A percentile compares a stretch with the other conserved stretches of the same genome.
Conservation (phyloP, 2,888 invertebrate genomes). For the Chrysodeixis includens region DNA sequence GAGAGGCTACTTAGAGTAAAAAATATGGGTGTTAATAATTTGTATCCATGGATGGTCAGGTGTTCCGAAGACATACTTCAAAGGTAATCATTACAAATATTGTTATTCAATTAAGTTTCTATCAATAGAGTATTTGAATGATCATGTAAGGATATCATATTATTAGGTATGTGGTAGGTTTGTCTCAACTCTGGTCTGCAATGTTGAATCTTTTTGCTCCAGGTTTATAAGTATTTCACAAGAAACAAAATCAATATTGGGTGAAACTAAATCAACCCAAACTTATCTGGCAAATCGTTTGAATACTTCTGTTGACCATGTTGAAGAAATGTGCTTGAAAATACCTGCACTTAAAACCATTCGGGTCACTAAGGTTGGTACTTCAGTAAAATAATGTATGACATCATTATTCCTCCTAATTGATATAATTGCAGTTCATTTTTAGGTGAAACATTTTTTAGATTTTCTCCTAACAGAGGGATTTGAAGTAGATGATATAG, state of each 20-base stretch:
- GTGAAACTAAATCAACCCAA: constrained; percentile 83
- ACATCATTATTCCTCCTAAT: not conserved
- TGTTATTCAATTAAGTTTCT: no score
- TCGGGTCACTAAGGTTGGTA: constrained; percentile 87
- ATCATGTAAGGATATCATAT: no score
- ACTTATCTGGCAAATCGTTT: constrained; percentile 88
- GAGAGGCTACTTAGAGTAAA: constrained; percentile 85
- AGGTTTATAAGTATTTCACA: constrained; percentile 77
- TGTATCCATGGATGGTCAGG: constrained; percentile 92
- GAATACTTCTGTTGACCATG: constrained; percentile 78
- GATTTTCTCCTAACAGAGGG: constrained; percentile 89
- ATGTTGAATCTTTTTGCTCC: constrained; percentile 49
- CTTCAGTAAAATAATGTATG: constrained; percentile 6
- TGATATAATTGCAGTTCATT: constrained; percentile 23
- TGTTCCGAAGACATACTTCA: constrained; percentile 88
- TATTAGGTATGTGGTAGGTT: no score
- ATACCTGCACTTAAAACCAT: constrained; percentile 88
- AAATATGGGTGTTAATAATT: constrained; percentile 81
- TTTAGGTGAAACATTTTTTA: constrained; percentile 89
- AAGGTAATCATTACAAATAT: constrained; percentile 79
- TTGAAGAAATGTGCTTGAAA: constrained; percentile 85
- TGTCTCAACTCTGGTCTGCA: no score
- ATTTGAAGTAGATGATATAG: constrained; percentile 86
- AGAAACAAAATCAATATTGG: constrained; percentile 85
- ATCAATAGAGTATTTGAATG: no score